These are phyloP conservation scores for Tetraneura akinire DNA, from an alignment of 1,140 invertebrate genomes.

Conservation along the genomic window DNA sequence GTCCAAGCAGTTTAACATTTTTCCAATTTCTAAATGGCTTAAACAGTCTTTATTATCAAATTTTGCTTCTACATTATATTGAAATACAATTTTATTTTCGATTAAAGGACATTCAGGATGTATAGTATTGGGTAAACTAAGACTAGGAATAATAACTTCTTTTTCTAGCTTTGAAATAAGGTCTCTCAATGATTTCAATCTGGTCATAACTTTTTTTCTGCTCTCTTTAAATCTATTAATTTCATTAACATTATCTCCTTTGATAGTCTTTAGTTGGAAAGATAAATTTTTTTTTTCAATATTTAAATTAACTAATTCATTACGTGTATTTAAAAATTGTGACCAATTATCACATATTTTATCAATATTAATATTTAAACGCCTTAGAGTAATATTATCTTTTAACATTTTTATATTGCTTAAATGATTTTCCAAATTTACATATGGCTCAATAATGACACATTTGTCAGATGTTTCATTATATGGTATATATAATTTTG, in stretches of 20 bases:
- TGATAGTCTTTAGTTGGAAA: constrained; percentile 52
- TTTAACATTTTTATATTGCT: constrained; percentile 60
- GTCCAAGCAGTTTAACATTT: constrained; percentile 62
- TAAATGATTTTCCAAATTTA: constrained; percentile 65
- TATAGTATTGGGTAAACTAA: constrained; percentile 69
- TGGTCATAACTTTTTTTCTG: constrained; percentile 63
- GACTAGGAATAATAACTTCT: constrained; percentile 61
- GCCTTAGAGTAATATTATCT: constrained; percentile 61
- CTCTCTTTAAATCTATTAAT: constrained; percentile 60
- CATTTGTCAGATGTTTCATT: constrained; percentile 65
- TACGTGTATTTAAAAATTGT: constrained; percentile 60
- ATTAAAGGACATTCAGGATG: constrained; percentile 65
- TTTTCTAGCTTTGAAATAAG: constrained; percentile 67
- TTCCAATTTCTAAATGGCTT: constrained; percentile 66
- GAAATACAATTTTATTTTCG: constrained; percentile 58
- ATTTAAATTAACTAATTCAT: constrained; percentile 60
- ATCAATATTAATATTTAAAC: constrained; percentile 60
- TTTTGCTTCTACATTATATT: constrained; percentile 57
- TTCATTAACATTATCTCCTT: constrained; percentile 57
- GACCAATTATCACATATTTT: constrained; percentile 62
- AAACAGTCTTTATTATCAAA: constrained; percentile 54
- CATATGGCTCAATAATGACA: constrained; percentile 64
- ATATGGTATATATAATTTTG: constrained; percentile 67
- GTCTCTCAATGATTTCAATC: constrained; percentile 64
- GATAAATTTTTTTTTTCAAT: constrained; percentile 58